Base-by-base conservation (phyloP, 2,888 invertebrate genomes). In the Deilephila porcellus region DNA sequence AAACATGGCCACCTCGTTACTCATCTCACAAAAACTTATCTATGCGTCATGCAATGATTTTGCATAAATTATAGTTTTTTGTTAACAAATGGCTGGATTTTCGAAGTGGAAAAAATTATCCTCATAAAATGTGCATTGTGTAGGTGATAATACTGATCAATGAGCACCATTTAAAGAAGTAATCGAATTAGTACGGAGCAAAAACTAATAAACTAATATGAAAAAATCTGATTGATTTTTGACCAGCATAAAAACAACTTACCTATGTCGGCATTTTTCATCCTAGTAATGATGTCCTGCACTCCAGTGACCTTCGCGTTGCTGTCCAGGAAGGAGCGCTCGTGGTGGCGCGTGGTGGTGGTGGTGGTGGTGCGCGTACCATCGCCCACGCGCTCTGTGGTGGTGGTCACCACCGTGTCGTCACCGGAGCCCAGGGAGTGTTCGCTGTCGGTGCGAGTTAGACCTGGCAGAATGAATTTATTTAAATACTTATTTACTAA, bases 231-330 rank as follows among this genome's bases (percentile, higher is more conserved):
- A 17, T 29, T 45, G n/a, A 20, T 70, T n/a, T 56, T 25, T 56
- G 2, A 53, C 19, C 4, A 29, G 32, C 6, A 59, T 34, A 7
- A 17, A 56, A 34, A 25, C 25, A 14, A 63, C 88, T 87, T 78
- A 96, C 96, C 96, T 80, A 96, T 95, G 83, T 97, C 97, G 79
- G 97, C 97, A 84, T 97, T 97, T 86, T 96, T 96, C 97, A 98
- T 98, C 80, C 97, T 95, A 6, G 96, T 95, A 73, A 98, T 93
- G 20, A 97, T 97, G 85, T 98, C 98, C 85, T 97, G 96, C 2
- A 97, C 96, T 4, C 97, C 97, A 5, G 96, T 96, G 72, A 97
- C 97, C 84, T 96, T 96, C 20, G 96, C 95, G 81, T 94, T 96
- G 89, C 96, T 97, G 85, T 96, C 96, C 37, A 97, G 94, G 90